Evolutionary conservation across 2,113 vertebrate genomes (phyloP), one percentile per base, ranked within the genome.

Genomic region (Puffinus mauretanicus): DNA sequence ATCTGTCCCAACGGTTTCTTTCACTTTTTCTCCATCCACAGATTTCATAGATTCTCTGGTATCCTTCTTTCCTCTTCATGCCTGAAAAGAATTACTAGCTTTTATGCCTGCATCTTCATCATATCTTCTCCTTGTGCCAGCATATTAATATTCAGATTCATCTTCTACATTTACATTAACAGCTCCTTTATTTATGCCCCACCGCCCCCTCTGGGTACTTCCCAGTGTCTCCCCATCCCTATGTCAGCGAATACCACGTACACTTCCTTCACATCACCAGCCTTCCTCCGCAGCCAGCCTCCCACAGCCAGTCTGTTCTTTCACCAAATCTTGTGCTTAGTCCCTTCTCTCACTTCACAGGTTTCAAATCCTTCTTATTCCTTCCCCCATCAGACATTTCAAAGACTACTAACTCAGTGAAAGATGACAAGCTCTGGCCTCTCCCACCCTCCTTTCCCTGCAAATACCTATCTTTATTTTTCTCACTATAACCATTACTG

Each of bases 241-340:
- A 1, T 27, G 67, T 61, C 64, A 89, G 88, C 2, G 19, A 95
- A 86, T 65, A 73, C 60, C 80, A 78, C 1, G 26, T 52, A 84
- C 78, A 25, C 14, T 91, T 90, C 91, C 64, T 89, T 80, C 83
- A 1, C 32, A 22, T 91, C 96, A 86, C 91, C 91, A 76, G 73
- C 86, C 25, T 38, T 77, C 44, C 65, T 85, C 86, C 47, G 0
- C 93, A 95, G 80, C 80, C 93, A 95, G 86, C 95, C 94, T 94
- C 96, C 94, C 92, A 92, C 96, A 73, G 71, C 58, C 96, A 95
- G 91, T 49, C 96, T 97, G 96, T 79, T 93, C 93, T 78, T 65
- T 72, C 72, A 91, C 26, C 71, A 62, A n/a, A 82, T 86, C 82
- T 36, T 87, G 19, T 24, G 29, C 82, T 67, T 51, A 64, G 88